phyloP scores from a whole-genome alignment of 2,113 vertebrate genomes.

The Pipa parva region DNA sequence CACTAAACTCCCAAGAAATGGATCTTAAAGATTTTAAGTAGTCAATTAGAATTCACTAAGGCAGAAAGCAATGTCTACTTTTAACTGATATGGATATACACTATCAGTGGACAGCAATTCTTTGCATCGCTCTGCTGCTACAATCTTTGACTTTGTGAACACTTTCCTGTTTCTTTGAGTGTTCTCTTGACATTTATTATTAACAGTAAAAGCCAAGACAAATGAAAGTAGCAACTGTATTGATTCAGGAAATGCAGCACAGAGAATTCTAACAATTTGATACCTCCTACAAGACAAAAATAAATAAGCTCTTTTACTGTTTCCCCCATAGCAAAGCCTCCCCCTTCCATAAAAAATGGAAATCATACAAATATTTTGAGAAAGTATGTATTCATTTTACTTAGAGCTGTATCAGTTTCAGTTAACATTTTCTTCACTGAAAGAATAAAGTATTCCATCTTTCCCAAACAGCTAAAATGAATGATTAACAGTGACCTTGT shows the following conservation, averaged over 20 bases:
- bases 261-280: slow-evolving; percentile 45
- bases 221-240: slow-evolving; percentile 47
- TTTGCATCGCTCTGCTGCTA: slow-evolving; percentile 32
- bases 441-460: slow-evolving; percentile 40
- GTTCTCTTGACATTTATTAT: slow-evolving; percentile 53
- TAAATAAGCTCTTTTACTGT: slow-evolving; percentile 44
- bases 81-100: slow-evolving; percentile 31
- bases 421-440: slow-evolving; percentile 24
- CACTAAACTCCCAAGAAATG: background rate
- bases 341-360: slow-evolving; percentile 39
- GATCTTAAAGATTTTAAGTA: slow-evolving; percentile 30
- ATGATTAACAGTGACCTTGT: slow-evolving; percentile 22
- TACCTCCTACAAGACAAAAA: slow-evolving; percentile 46
- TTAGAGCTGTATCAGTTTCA: slow-evolving; percentile 48
- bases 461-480: slow-evolving; percentile 36
- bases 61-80: slow-evolving; percentile 32
- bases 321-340: slow-evolving; percentile 30
- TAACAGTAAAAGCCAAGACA: slow-evolving; percentile 53
- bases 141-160: slow-evolving; percentile 44
- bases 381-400: slow-evolving; percentile 40
- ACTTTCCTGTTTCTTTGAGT: slow-evolving; percentile 40
- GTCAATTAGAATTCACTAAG: slow-evolving; percentile 45
- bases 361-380: slow-evolving; percentile 38
- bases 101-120: slow-evolving; percentile 32
- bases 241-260: slow-evolving; percentile 50